Evolutionary conservation across 2,113 vertebrate genomes (phyloP).

Genomic region (Psophia crepitans): DNA sequence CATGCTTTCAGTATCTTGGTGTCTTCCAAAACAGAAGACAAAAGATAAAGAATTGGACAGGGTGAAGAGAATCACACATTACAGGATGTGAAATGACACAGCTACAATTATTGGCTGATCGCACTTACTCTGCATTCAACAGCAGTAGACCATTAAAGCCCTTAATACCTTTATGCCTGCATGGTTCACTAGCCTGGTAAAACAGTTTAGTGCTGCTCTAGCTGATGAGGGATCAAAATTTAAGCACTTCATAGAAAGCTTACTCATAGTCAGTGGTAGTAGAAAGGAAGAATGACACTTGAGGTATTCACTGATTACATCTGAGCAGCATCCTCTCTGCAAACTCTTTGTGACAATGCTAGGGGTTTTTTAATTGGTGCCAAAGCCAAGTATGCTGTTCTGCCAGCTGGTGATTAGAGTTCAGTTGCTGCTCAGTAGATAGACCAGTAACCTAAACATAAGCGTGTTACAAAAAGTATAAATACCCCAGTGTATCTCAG

Average conservation of each 20-base stretch:
- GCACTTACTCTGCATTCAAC: conserved; percentile 16
- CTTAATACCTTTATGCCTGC: conserved; percentile 7
- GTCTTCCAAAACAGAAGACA: conserved; percentile 32
- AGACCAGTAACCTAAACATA: neutral
- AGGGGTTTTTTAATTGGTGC: neutral
- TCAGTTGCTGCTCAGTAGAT: accelerated
- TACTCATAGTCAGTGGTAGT: neutral
- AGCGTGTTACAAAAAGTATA: neutral
- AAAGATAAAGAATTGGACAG: conserved; percentile 9
- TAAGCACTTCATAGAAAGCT: neutral
- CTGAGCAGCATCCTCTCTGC: neutral
- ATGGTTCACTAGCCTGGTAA: neutral
- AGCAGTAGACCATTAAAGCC: conserved; percentile 66
- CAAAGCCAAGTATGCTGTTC: neutral
- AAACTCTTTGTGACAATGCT: accelerated
- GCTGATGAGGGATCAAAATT: neutral
- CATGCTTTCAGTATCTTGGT: neutral
- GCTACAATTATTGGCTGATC: conserved; percentile 21
- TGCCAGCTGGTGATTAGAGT: neutral
- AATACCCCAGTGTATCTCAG: no score
- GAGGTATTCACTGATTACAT: neutral
- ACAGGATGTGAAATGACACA: conserved; percentile 12
- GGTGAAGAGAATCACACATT: neutral
- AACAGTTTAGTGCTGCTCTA: conserved; percentile 19
- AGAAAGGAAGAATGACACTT: neutral